phyloP scores from a whole-genome alignment of 2,113 vertebrate species.

The Eurystomus gularis region DNA sequence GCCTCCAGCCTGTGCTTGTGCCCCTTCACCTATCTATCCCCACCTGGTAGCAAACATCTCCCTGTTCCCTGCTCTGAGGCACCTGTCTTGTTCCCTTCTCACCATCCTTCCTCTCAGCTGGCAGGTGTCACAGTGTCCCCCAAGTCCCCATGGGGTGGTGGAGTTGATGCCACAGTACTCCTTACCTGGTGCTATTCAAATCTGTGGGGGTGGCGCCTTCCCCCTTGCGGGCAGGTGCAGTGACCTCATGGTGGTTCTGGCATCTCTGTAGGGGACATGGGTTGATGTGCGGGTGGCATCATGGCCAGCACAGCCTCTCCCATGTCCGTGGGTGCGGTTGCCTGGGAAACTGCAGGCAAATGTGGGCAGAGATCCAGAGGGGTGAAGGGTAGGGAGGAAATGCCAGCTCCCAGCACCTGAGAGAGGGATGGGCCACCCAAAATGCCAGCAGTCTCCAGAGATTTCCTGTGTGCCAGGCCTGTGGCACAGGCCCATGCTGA shows the following conservation, averaged over 20 bases:
- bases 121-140: background rate
- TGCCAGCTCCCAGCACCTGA: background rate
- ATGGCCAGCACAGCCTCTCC: background rate
- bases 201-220: background rate
- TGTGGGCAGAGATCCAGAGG: constrained; percentile 7
- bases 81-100: background rate
- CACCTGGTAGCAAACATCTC: background rate
- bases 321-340: constrained; percentile 19
- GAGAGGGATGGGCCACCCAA: background rate
- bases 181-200: background rate
- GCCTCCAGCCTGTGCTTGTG: background rate
- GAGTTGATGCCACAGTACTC: background rate
- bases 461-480: background rate
- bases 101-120: background rate
- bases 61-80: background rate
- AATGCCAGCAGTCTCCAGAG: fast-evolving
- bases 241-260: background rate
- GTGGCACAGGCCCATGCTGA: fast-evolving
- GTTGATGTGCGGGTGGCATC: fast-evolving
- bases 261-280: background rate
- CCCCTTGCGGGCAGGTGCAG: background rate
- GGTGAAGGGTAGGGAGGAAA: constrained; percentile 37
- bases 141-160: fast-evolving
- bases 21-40: background rate
- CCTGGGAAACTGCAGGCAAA: background rate